A percentile compares a stretch with the other conserved stretches of the same genome.
These are phyloP conservation scores for Anniella stebbinsi DNA, from an alignment of 2,797 vertebrate species.

Conservation along the genomic window DNA sequence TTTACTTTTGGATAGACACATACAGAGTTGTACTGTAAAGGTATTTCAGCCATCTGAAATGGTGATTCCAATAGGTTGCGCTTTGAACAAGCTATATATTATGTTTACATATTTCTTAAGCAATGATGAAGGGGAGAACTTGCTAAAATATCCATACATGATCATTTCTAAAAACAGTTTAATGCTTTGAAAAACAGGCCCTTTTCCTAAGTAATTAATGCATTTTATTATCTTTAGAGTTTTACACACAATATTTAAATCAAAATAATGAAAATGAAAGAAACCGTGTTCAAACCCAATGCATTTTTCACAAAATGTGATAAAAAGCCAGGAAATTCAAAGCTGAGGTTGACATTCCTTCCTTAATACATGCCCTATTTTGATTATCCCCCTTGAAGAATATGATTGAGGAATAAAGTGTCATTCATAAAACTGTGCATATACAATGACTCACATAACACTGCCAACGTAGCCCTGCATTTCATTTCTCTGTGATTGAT, in stretches of 20 bases:
- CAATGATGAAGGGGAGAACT: neutral
- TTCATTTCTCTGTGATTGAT: constrained; percentile 55
- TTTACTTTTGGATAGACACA: too few species aligned
- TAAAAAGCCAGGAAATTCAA: constrained; percentile 66
- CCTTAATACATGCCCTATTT: constrained; percentile 44
- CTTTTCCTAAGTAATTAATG: constrained; percentile 1
- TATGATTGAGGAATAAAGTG: constrained; percentile 55
- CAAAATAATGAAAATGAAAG: constrained; percentile 52
- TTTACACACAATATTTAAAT: constrained; percentile 28
- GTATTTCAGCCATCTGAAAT: neutral
- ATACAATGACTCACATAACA: constrained; percentile 54
- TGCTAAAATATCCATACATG: neutral
- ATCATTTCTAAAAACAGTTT: neutral
- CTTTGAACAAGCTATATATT: neutral
- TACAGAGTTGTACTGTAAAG: neutral
- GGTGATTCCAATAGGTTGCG: neutral
- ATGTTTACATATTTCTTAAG: neutral
- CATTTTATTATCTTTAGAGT: constrained; percentile 18
- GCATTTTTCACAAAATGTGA: constrained; percentile 37
- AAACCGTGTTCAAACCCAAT: constrained; percentile 47
- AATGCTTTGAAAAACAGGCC: neutral
- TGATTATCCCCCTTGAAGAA: constrained; percentile 44
- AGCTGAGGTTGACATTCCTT: constrained; percentile 55
- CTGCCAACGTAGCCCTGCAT: constrained; percentile 39
- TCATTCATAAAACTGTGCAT: constrained; percentile 48